Evolutionary conservation across 1,140 invertebrate genomes (phyloP).

Genomic region (Mizuhopecten yessoensis): DNA sequence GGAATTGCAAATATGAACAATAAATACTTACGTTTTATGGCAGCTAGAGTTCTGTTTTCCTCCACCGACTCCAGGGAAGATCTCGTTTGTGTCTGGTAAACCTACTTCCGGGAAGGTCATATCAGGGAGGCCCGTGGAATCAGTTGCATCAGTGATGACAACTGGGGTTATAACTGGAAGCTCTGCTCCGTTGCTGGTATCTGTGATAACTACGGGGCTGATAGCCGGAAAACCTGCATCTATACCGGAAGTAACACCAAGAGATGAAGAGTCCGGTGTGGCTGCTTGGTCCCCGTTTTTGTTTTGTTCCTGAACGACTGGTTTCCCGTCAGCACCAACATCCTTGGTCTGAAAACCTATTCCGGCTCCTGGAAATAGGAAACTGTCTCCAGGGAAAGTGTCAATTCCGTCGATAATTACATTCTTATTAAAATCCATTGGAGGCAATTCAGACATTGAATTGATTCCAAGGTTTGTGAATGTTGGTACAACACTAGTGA

Average conservation of each 20-base stretch:
- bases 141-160: neutral
- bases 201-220: neutral
- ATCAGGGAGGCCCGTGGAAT: neutral
- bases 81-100: neutral
- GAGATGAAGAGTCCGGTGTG: neutral
- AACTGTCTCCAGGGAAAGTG: neutral
- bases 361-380: neutral
- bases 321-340: conserved; percentile 1
- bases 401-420: neutral
- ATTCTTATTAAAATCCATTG: neutral
- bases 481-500: no score
- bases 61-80: neutral
- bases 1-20: no score
- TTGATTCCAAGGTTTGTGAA: no score
- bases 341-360: neutral
- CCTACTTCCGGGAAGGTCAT: neutral
- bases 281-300: neutral
- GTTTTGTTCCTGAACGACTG: neutral
- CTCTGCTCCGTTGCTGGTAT: neutral
- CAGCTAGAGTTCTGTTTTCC: conserved; percentile 13
- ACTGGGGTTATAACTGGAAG: neutral
- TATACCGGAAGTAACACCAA: neutral
- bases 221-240: neutral
- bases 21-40: conserved; percentile 49
- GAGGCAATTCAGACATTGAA: neutral